Evolutionary conservation across 1,140 invertebrate species (phyloP), one percentile per base, ranked within the genome.

Genomic region (Eulimnadia texana): DNA sequence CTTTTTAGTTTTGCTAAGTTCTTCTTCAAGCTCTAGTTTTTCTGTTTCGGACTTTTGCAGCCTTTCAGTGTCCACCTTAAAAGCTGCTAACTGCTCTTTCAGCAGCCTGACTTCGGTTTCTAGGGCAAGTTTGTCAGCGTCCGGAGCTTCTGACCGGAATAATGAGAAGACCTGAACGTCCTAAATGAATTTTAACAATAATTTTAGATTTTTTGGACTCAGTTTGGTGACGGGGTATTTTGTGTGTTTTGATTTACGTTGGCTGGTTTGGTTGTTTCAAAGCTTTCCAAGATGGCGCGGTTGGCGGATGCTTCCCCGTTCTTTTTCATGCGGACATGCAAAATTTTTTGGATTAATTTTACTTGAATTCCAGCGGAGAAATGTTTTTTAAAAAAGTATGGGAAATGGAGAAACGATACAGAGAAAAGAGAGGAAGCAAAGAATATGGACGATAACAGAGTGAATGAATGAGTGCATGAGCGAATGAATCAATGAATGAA

Each of bases 1-100:
- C 70, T 86, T 92, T 69, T 81, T 83, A 50, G 90, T 70, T 63
- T 77, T 81, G 27, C 84, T 81, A 62, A 91, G 68, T 64, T 92
- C 82, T 0, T 72, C 70, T 52, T 70, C 63, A 10, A 75, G 29
- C 24, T 63, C 60, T 22, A 42, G 55, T 13, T 23, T 52, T n/a
- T n/a, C 11, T 22, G 16, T 11, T 50, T 2, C 23, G 19, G 10
- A 33, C 10, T 19, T 42, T 19, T 47, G 3, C 59, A 50, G 28
- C 27, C 25, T 16, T 24, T 51, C 49, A 16, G 6, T 42, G 33
- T 16, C 6, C 6, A 42, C 6, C 33, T 42, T 6, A 23, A 61
- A 50, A 33, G 55, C 50, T 50, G 61, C 62, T n/a, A 70, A 55
- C 33, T 68, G 66, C 24, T 68, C 70, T 50, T 67, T 71, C 59